phyloP scores from a whole-genome alignment of 2,888 invertebrate genomes.

The Rhingia campestris region DNA sequence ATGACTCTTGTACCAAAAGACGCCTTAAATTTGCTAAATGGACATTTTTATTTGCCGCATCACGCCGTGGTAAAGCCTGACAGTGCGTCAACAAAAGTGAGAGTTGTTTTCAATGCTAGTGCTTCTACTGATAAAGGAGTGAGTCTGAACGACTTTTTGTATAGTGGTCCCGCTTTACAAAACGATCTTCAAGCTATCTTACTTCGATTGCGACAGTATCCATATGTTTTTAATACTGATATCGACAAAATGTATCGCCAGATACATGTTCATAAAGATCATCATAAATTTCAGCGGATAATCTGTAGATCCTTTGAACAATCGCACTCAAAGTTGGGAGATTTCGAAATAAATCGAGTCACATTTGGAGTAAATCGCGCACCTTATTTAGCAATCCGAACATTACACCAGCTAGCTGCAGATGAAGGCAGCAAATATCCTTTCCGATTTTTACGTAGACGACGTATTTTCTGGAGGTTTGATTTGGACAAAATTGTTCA shows the following conservation, averaged over 20 bases:
- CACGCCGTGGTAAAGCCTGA: too few relatives aligned
- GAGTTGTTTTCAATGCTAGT: slow-evolving; percentile 61
- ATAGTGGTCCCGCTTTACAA: slow-evolving; percentile 75
- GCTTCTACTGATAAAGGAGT: neutral
- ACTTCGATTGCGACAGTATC: slow-evolving; percentile 37
- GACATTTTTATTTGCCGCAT: slow-evolving; percentile 38
- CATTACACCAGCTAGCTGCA: slow-evolving; percentile 55
- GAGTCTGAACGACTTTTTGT: slow-evolving; percentile 51
- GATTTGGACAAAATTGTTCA: neutral
- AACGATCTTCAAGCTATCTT: slow-evolving; percentile 65
- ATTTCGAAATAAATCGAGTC: slow-evolving; percentile 65
- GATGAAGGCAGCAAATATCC: slow-evolving; percentile 59
- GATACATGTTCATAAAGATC: slow-evolving; percentile 63
- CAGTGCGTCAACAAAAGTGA: slow-evolving; percentile 48
- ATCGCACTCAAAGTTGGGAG: slow-evolving; percentile 25
- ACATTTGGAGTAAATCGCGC: slow-evolving; percentile 63
- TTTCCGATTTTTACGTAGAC: too few relatives aligned
- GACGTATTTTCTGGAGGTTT: too few relatives aligned
- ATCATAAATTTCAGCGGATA: slow-evolving; percentile 72
- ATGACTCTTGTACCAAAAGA: neutral
- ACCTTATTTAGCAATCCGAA: slow-evolving; percentile 38
- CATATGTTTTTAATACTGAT: slow-evolving; percentile 74
- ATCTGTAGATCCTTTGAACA: slow-evolving; percentile 59
- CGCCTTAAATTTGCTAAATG: neutral
- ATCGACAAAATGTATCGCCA: slow-evolving; percentile 76